Percentiles rank a stretch among this genome's conserved stretches.
phyloP scores from a whole-genome alignment of 2,797 vertebrate genomes.

The Chloroceryle amazona region DNA sequence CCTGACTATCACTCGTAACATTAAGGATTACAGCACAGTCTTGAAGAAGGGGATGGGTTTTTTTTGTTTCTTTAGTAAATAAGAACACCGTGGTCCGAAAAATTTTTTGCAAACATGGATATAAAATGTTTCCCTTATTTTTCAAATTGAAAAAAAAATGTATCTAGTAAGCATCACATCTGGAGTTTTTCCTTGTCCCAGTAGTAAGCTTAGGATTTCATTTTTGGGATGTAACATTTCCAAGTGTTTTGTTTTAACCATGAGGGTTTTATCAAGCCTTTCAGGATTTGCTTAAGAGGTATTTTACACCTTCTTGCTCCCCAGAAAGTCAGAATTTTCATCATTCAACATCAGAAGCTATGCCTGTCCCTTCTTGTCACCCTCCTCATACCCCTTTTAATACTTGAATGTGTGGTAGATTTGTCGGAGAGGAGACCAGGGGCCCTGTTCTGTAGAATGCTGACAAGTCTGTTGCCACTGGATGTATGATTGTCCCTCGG shows the following conservation, averaged over 20 bases:
- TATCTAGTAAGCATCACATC: not conserved
- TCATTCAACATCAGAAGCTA: not conserved
- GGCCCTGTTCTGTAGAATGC: not conserved
- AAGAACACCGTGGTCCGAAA: not conserved
- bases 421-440: not conserved
- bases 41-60: not conserved
- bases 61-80: not conserved
- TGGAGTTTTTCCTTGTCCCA: not conserved
- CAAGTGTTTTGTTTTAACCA: not conserved
- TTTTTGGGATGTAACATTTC: not conserved
- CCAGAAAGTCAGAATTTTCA: not conserved
- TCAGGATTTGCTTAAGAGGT: not conserved
- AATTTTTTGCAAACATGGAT: not conserved
- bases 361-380: not conserved
- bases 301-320: not conserved
- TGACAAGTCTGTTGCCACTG: slow-evolving; percentile 16
- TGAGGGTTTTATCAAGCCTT: not conserved
- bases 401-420: not conserved
- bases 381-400: not conserved
- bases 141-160: not conserved
- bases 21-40: not conserved
- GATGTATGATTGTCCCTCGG: not conserved
- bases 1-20: not conserved
- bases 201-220: not conserved
- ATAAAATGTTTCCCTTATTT: not conserved